Conservation (phyloP, 1,140 invertebrate genomes). For the Drosophila kanapiae region DNA sequence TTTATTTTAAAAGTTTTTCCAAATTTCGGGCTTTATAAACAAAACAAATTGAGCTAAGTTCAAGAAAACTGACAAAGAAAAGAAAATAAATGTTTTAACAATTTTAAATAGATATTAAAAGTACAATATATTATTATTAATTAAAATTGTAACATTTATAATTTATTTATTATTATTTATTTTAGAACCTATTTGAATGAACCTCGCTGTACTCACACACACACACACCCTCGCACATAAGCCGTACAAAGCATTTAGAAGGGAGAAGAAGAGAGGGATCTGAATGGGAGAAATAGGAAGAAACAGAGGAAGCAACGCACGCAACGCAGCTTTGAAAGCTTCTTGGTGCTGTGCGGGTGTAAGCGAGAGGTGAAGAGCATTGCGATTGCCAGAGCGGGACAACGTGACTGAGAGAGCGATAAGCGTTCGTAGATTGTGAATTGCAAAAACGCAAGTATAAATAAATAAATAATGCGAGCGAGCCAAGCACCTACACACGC, state of each 20-base stretch:
- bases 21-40: too few relatives aligned
- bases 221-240: slow-evolving; percentile 7
- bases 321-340: slow-evolving; percentile 66
- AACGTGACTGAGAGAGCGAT: slow-evolving; percentile 10
- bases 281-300: slow-evolving; percentile 1
- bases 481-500: slow-evolving; percentile 13
- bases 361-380: slow-evolving; percentile 4
- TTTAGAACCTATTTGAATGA: background rate
- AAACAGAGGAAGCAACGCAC: slow-evolving; percentile 51
- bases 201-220: background rate
- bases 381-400: slow-evolving; percentile 9
- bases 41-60: too few relatives aligned
- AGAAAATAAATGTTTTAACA: too few relatives aligned
- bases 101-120: too few relatives aligned
- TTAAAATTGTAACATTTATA: background rate
- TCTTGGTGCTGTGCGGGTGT: slow-evolving; percentile 12
- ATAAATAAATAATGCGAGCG: slow-evolving; percentile 65
- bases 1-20: too few relatives aligned
- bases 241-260: slow-evolving; percentile 69
- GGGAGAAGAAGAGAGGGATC: slow-evolving; percentile 17
- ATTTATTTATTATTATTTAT: background rate
- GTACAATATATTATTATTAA: too few relatives aligned
- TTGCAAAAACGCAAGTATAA: slow-evolving; percentile 76
- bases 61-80: too few relatives aligned
- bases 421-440: slow-evolving; percentile 50